Base-by-base conservation (phyloP, 2,113 vertebrate genomes). In the Charadrius vociferus region DNA sequence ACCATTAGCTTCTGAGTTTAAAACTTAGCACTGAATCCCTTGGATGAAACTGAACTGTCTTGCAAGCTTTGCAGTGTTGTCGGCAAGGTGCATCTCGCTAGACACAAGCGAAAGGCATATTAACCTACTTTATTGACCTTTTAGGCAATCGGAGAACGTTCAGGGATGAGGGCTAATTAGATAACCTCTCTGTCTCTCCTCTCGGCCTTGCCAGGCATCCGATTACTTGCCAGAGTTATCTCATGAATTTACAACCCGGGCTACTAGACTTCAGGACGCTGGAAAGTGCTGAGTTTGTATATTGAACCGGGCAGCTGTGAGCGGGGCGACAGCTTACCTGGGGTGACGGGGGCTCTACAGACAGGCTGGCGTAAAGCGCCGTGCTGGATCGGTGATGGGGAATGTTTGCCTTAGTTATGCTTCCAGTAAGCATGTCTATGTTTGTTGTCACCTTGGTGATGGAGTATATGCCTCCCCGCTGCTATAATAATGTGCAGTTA, bases 71-170 rank as follows among this genome's bases (percentile, higher is more conserved):
- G 55, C 36, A 43, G 75, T 19, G 30, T 17, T 30, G 12, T 39
- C 84, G 32, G 84, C 17, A 3, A 24, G 34, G 30, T 17, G 3
- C 0, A 0, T 10, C 5, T 12, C 20, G 80, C 5, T 8, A 36
- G 73, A 27, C 73, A 24, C 34, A 27, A 68, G 81, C 9, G 2
- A 56, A 75, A 96, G 96, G 84, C 90, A 91, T 37, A 83, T 95
- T 95, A 93, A 96, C 96, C 95, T 90, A 94, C 66, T 94, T 97
- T 27, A 4, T 3, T 95, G 92, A 96, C 93, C 91, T 96, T 94
- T 91, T 86, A 90, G 95, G 93, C 82, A 75, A 61, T 37, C 1
- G 43, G 91, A 96, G 95, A 90, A 18, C 10, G 4, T 23, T 49
- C 3, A 41, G 88, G 95, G 82, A 74, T 93, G 86, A 95, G 43